A percentile compares a stretch with the other conserved stretches of the same genome.
Conservation (phyloP, 1,140 invertebrate genomes). For the Trissolcus basalis region DNA sequence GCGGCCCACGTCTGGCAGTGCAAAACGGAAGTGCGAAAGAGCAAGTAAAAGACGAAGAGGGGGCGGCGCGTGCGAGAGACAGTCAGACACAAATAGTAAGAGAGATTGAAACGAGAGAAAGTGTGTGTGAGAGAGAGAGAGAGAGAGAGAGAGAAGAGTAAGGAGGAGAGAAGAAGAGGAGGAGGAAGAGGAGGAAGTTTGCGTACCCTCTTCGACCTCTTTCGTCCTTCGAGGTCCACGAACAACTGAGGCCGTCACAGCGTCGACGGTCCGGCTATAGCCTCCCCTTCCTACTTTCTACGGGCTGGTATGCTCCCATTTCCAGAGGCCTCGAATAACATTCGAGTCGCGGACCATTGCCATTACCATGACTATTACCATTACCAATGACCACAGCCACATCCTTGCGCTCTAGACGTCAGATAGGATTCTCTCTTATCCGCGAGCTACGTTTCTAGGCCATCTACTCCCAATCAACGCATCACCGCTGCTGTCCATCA, state of each 20-base stretch:
- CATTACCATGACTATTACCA: constrained; percentile 64
- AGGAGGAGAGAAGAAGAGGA: constrained; percentile 30
- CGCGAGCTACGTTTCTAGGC: constrained; percentile 64
- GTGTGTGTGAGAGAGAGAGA: constrained; percentile 26
- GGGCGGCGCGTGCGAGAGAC: constrained; percentile 24
- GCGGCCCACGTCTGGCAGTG: constrained; percentile 47
- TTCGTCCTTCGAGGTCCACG: constrained; percentile 76
- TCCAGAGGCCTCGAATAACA: constrained; percentile 63
- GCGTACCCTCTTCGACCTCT: constrained; percentile 74
- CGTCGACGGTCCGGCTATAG: constrained; percentile 72
- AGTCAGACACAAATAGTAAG: constrained; percentile 17
- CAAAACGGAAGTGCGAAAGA: constrained; percentile 54
- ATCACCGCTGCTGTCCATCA: constrained; percentile 20
- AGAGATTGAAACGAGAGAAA: constrained; percentile 14
- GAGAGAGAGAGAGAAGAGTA: constrained; percentile 10
- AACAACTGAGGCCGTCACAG: constrained; percentile 73
- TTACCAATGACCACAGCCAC: constrained; percentile 60
- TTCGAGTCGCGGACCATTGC: constrained; percentile 66
- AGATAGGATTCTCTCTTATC: constrained; percentile 44
- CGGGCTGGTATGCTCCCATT: constrained; percentile 71
- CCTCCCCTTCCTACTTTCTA: constrained; percentile 75
- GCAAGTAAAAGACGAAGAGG: constrained; percentile 46
- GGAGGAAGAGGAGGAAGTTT: constrained; percentile 66
- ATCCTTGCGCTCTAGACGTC: constrained; percentile 47
- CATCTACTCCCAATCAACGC: constrained; percentile 59